Evolutionary conservation across 2,797 vertebrate genomes (phyloP).

Genomic region (Cryptoblepharus egeriae): DNA sequence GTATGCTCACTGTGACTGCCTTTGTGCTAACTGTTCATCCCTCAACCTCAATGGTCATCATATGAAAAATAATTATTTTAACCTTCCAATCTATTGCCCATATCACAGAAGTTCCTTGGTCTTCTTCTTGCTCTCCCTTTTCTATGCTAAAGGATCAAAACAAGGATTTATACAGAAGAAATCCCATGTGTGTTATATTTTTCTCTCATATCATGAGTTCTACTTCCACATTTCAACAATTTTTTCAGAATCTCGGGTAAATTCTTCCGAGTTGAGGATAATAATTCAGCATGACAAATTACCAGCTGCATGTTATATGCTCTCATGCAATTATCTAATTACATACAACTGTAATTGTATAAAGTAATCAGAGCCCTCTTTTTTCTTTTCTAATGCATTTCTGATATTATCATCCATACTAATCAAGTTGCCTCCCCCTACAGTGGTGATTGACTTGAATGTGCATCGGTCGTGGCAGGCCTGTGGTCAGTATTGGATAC

Average conservation of each 20-base stretch:
- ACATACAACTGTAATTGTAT: neutral
- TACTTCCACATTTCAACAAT: neutral
- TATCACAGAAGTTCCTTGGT: too few relatives aligned
- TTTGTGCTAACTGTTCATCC: too few relatives aligned
- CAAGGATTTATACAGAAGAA: neutral
- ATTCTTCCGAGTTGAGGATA: neutral
- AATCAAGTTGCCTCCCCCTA: neutral
- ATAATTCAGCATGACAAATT: neutral
- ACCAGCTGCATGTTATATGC: neutral
- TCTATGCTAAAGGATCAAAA: neutral
- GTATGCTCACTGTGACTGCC: too few relatives aligned
- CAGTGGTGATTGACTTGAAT: neutral
- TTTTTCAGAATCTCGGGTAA: neutral
- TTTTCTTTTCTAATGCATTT: neutral
- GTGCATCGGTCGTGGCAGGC: fast-evolving
- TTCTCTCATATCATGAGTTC: neutral
- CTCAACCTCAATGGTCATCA: too few relatives aligned
- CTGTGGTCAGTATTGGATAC: neutral
- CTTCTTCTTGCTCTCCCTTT: too few relatives aligned
- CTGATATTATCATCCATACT: neutral
- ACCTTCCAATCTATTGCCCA: too few relatives aligned
- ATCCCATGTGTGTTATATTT: neutral
- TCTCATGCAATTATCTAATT: neutral
- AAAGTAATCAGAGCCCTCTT: neutral
- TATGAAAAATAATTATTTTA: too few relatives aligned